These are phyloP conservation scores for Prenolepis imparis DNA, from an alignment of 2,888 invertebrate species.

Conservation along the genomic window DNA sequence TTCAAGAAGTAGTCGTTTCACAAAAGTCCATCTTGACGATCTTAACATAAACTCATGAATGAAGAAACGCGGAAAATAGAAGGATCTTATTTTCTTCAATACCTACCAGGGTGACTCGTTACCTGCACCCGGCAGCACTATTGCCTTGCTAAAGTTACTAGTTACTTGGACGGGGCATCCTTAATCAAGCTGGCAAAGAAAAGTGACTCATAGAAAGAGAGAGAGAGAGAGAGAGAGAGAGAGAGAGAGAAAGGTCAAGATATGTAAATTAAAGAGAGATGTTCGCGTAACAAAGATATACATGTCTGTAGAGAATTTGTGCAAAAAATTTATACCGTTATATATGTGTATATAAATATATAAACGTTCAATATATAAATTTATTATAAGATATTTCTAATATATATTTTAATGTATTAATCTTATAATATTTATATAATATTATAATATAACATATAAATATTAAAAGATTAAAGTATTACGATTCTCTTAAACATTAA, in stretches of 20 bases:
- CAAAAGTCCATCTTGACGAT: constrained; percentile 29
- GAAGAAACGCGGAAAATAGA: constrained; percentile 41
- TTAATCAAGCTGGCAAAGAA: constrained; percentile 56
- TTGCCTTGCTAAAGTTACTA: constrained; percentile 59
- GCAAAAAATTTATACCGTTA: too few species aligned
- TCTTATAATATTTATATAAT: too few species aligned
- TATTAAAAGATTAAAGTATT: too few species aligned
- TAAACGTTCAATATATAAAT: too few species aligned
- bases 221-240: too few species aligned
- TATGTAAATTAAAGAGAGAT: constrained; percentile 52
- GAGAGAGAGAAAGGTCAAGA: constrained; percentile 24
- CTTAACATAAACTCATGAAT: constrained; percentile 44
- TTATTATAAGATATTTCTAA: too few species aligned
- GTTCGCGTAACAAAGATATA: constrained; percentile 14
- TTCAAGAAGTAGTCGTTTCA: constrained; percentile 25
- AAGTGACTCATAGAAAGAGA: constrained; percentile 6
- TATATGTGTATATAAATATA: too few species aligned
- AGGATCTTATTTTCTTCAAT: constrained; percentile 61
- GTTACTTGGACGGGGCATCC: constrained; percentile 13
- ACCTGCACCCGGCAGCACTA: constrained; percentile 51
- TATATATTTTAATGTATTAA: too few species aligned
- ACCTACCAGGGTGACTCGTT: constrained; percentile 47
- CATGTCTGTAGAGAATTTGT: not conserved
- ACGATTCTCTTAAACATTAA: not conserved
- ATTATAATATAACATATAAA: too few species aligned